Evolutionary conservation across 2,113 vertebrate genomes (phyloP), one percentile per base, ranked within the genome.

Genomic region (Camelus bactrianus): DNA sequence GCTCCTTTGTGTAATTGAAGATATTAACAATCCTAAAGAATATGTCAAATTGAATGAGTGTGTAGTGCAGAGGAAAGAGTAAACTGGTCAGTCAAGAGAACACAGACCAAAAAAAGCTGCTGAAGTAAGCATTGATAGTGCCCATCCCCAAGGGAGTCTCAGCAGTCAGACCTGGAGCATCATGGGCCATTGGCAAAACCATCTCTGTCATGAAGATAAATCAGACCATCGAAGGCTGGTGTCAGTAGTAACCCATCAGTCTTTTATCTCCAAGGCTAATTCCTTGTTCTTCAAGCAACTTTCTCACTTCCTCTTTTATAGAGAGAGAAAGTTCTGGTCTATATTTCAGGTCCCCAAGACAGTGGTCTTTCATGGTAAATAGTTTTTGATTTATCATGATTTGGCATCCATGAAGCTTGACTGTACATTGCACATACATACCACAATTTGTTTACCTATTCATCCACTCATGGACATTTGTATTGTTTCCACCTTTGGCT

Each of bases 381-480:
- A 38, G 32, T 12, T 86, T 97, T 96, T 65, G 46, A 91, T 52
- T 67, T 17, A 70, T 77, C 62, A 69, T 89, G 38, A 60, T 70
- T 82, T 90, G 89, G 60, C 20, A 82, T 93, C 83, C 73, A n/a
- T 80, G 56, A 84, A 52, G 28, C 5, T 48, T 76, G 30, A 69
- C 76, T 19, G 28, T 62, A 73, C 26, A 75, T 77, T 89, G 12
- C 24, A n/a, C 48, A 6, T 56, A n/a, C 30, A 56, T 50, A 79
- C 19, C 35, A 82, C 22, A 62, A 28, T 62, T 84, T 81, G 42
- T 62, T 82, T 60, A 76, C 83, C 54, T 10, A 28, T 80, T 62
- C 32, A 60, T 26, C 48, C 32, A 50, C 5, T 91, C 73, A 80
- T 65, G 15, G 80, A 73, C 35, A 80, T 70, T 69, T 84, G 85